Evolutionary conservation across 2,113 vertebrate genomes (phyloP).

Genomic region (Verasper variegatus): DNA sequence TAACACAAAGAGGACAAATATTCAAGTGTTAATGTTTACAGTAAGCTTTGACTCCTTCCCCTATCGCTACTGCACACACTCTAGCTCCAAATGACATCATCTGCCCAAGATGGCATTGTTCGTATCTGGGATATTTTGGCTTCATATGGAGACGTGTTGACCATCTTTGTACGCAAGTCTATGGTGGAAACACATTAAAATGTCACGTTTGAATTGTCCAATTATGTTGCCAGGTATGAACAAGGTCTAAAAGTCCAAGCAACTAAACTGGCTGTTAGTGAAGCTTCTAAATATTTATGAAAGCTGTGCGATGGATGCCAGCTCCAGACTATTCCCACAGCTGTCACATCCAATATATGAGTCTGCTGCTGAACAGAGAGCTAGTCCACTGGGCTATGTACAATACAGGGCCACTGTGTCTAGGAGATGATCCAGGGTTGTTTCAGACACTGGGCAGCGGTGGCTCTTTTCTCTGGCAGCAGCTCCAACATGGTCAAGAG

Average conservation of each 20-base stretch:
- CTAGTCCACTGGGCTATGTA: constrained; percentile 24
- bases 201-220: too few relatives aligned
- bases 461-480: constrained; percentile 90
- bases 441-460: constrained; percentile 92
- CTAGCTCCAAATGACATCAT: too few relatives aligned
- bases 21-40: too few relatives aligned
- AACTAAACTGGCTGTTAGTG: background rate
- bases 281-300: constrained; percentile 7
- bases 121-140: too few relatives aligned
- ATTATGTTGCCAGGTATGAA: too few relatives aligned
- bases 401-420: constrained; percentile 21
- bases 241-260: constrained; percentile 3
- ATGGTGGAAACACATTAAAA: too few relatives aligned
- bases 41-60: too few relatives aligned
- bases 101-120: too few relatives aligned
- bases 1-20: background rate
- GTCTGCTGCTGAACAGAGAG: constrained; percentile 16
- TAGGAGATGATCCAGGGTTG: constrained; percentile 93
- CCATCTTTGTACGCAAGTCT: too few relatives aligned
- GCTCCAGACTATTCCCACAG: constrained; percentile 32
- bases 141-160: too few relatives aligned
- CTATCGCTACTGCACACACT: too few relatives aligned
- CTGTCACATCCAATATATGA: background rate
- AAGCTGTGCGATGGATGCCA: constrained; percentile 44
- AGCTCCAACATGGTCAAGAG: constrained; percentile 94